These are phyloP conservation scores for Pheosia tremula DNA, from an alignment of 2,888 invertebrate genomes.

Conservation along the genomic window DNA sequence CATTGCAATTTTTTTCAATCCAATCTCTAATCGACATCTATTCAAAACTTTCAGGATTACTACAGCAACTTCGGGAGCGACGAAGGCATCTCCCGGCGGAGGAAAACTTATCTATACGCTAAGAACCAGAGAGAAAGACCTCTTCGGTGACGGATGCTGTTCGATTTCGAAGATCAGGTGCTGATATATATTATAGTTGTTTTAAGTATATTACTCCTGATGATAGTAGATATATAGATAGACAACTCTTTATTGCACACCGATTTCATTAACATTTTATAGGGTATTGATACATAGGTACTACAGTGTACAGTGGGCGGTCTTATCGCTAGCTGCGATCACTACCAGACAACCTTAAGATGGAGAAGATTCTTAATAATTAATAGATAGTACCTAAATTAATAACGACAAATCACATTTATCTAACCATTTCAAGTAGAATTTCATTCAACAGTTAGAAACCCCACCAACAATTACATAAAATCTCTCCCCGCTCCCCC, in stretches of 20 bases:
- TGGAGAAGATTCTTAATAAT: too few species aligned
- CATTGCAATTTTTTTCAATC: background rate
- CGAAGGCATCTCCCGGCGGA: background rate
- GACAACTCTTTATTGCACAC: too few species aligned
- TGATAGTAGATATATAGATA: too few species aligned
- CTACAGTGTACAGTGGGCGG: too few species aligned
- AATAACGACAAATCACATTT: background rate
- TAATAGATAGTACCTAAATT: too few species aligned
- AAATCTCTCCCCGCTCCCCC: background rate
- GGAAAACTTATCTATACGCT: background rate
- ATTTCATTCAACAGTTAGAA: background rate
- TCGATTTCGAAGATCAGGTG: background rate
- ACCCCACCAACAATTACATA: background rate
- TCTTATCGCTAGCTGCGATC: too few species aligned
- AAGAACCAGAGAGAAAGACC: background rate
- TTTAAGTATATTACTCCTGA: too few species aligned
- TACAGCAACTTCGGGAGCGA: background rate
- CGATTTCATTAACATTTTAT: too few species aligned
- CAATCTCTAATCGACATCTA: background rate
- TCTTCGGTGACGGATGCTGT: background rate
- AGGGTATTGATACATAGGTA: too few species aligned
- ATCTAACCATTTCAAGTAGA: background rate
- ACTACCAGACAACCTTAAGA: too few species aligned
- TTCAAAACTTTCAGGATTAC: slow-evolving; percentile 3
- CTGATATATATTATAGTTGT: too few species aligned